phyloP scores from a whole-genome alignment of 2,888 invertebrate species.

The Autographa gamma region DNA sequence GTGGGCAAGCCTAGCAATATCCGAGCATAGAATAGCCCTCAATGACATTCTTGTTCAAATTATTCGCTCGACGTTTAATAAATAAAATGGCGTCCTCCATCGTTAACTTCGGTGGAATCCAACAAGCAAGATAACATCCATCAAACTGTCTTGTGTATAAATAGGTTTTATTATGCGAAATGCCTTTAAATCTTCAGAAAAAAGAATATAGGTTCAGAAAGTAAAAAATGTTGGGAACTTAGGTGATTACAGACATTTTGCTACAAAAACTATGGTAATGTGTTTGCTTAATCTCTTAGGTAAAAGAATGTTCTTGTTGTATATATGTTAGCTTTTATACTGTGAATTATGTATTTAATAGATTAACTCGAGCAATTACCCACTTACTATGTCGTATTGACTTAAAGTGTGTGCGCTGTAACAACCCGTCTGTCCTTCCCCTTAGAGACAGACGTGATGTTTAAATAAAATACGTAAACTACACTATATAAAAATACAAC shows the following conservation, averaged over 20 bases:
- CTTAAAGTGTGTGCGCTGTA: too few species aligned
- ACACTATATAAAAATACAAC: too few species aligned
- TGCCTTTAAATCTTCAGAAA: conserved; percentile 71
- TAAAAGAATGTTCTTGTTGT: conserved; percentile 3
- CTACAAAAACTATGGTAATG: conserved; percentile 47
- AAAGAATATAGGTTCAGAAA: conserved; percentile 34
- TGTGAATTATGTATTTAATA: too few species aligned
- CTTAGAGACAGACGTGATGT: too few species aligned
- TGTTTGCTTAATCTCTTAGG: conserved; percentile 50
- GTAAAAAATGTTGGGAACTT: conserved; percentile 32
- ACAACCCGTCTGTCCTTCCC: too few species aligned
- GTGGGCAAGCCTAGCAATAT: not conserved
- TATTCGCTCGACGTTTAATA: conserved; percentile 65
- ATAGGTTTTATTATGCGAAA: conserved; percentile 73
- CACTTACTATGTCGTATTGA: too few species aligned
- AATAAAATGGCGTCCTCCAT: conserved; percentile 72
- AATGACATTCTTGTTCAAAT: conserved; percentile 39
- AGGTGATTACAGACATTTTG: conserved; percentile 34
- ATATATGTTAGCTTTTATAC: not conserved
- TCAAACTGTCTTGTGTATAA: conserved; percentile 79
- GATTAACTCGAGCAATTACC: too few species aligned
- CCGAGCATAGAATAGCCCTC: conserved; percentile 13
- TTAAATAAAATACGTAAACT: too few species aligned
- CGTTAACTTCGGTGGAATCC: conserved; percentile 72
- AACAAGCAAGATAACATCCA: conserved; percentile 81